Percentiles rank a stretch among this genome's conserved stretches.
Conservation (phyloP, 92 coral and sea anemone genomes). For the Paramuricea clavata region DNA sequence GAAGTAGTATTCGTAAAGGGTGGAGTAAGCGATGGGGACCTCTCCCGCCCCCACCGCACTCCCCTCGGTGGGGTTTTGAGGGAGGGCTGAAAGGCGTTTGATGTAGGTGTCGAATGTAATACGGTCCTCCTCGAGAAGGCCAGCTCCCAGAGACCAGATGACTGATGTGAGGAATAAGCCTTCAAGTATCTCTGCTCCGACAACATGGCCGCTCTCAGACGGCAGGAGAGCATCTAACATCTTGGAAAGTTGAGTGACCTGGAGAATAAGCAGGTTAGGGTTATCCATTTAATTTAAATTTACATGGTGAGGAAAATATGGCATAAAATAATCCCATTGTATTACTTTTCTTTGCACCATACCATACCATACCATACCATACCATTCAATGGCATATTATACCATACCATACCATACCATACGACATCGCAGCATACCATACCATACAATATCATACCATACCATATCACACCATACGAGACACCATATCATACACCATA, state of each 20-base stretch:
- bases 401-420: not conserved
- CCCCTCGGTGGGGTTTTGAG: conserved; percentile 97
- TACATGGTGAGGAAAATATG: too few relatives aligned
- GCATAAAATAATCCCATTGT: too few relatives aligned
- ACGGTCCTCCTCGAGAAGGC: conserved; percentile 91
- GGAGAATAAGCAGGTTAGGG: too few relatives aligned
- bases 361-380: conserved; percentile 1
- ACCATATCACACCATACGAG: not conserved
- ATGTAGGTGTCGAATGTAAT: conserved; percentile 85
- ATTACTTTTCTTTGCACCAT: not conserved
- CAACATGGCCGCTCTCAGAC: conserved; percentile 78
- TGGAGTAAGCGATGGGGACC: conserved; percentile 88
- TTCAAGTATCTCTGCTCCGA: conserved; percentile 89
- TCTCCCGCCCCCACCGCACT: conserved; percentile 97
- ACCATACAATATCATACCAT: not conserved
- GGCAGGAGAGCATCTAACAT: conserved; percentile 97
- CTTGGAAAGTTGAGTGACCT: conserved; percentile 94
- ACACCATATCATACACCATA: not conserved
- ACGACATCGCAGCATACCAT: not conserved
- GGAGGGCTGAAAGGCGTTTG: conserved; percentile 84
- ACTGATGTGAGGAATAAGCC: conserved; percentile 86
- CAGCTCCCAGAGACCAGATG: conserved; percentile 96
- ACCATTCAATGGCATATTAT: not conserved
- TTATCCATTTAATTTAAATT: too few relatives aligned
- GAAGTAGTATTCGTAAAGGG: conserved; percentile 91